A percentile compares a stretch with the other conserved stretches of the same genome.
These are phyloP conservation scores for Mamestra configurata DNA, from an alignment of 1,140 invertebrate genomes.

Conservation along the genomic window DNA sequence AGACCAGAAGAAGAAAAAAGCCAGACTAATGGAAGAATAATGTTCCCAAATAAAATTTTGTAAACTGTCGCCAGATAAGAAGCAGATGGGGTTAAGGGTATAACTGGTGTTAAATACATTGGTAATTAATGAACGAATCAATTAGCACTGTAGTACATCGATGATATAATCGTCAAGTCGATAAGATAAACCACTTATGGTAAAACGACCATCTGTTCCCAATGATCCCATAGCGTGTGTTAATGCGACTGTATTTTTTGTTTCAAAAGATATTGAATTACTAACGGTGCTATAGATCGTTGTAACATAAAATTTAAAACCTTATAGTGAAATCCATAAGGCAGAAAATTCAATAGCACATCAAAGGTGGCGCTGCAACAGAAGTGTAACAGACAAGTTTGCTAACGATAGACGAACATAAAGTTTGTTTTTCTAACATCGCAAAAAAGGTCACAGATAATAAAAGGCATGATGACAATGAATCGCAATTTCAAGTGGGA, in stretches of 20 bases:
- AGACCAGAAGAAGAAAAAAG: background rate
- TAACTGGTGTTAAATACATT: constrained; percentile 37
- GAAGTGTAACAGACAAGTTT: constrained; percentile 49
- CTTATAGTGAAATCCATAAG: background rate
- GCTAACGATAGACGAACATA: constrained; percentile 56
- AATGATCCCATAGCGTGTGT: constrained; percentile 38
- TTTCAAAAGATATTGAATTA: constrained; percentile 48
- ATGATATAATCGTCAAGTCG: constrained; percentile 47
- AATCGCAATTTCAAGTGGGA: constrained; percentile 55
- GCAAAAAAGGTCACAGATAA: constrained; percentile 56
- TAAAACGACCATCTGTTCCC: constrained; percentile 50
- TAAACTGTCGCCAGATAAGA: constrained; percentile 24
- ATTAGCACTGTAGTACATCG: constrained; percentile 51
- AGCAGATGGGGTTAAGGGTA: constrained; percentile 44
- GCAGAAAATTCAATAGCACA: background rate
- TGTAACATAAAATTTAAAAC: constrained; percentile 16
- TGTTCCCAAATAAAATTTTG: constrained; percentile 24
- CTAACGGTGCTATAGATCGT: constrained; percentile 34
- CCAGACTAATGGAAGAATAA: constrained; percentile 5
- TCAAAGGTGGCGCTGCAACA: background rate
- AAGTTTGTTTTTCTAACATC: constrained; percentile 59
- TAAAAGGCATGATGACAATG: constrained; percentile 56
- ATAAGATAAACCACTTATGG: constrained; percentile 54
- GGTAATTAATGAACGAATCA: constrained; percentile 55
- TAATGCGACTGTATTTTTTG: constrained; percentile 47